These are phyloP conservation scores for Cephalopachus bancanus DNA, from an alignment of 2,797 vertebrate species.

Conservation along the genomic window DNA sequence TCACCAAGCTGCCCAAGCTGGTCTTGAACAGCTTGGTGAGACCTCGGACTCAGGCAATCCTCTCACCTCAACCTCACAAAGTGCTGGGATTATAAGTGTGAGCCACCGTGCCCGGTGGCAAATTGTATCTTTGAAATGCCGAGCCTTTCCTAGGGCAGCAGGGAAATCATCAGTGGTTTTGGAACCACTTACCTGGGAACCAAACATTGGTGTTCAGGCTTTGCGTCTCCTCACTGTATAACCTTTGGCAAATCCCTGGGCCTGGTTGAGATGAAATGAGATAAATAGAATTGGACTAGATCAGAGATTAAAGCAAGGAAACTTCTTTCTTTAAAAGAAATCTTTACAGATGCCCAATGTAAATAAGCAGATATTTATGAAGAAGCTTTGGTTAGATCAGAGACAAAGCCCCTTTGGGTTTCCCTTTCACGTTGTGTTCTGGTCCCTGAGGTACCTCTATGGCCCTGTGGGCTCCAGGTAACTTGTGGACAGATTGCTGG, in stretches of 20 bases:
- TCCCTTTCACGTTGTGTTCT: background rate
- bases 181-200: background rate
- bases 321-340: constrained; percentile 1
- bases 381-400: background rate
- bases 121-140: background rate
- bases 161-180: background rate
- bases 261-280: background rate
- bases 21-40: too few species aligned
- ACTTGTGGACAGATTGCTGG: background rate
- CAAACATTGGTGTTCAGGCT: background rate
- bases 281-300: background rate
- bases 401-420: background rate
- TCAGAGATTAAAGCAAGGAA: background rate
- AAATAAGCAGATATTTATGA: background rate
- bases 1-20: too few species aligned
- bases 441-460: background rate
- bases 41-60: too few species aligned
- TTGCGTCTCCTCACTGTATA: background rate
- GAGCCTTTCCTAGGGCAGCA: background rate
- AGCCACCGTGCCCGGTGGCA: too few species aligned
- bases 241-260: background rate
- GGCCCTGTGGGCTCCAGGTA: background rate
- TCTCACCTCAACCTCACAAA: too few species aligned
- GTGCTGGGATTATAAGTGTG: too few species aligned
- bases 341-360: background rate